Percentiles rank a stretch among this genome's conserved stretches.
Conservation (phyloP, 2,113 vertebrate species). For the Meriones unguiculatus region DNA sequence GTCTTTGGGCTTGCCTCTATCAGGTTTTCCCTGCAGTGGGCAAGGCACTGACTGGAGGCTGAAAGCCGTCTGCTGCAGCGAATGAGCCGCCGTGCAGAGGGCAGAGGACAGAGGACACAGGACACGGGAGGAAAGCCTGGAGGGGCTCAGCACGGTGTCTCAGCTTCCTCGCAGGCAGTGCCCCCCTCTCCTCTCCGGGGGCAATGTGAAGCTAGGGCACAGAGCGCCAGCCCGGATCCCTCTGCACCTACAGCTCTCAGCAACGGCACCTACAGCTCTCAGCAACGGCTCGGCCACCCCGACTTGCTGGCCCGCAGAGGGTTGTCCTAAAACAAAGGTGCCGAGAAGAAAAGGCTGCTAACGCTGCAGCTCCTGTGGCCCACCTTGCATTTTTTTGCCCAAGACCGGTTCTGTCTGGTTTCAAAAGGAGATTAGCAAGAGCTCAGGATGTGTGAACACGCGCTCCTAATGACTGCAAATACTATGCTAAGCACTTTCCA, state of each 20-base stretch:
- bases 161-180: not conserved
- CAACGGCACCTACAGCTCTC: not conserved
- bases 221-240: accelerated
- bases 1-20: not conserved
- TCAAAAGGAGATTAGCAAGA: conserved; percentile 38
- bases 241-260: not conserved
- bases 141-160: not conserved
- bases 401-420: not conserved
- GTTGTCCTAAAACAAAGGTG: not conserved
- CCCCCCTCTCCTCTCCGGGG: not conserved
- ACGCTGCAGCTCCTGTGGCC: not conserved
- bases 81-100: not conserved
- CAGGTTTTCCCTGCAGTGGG: not conserved
- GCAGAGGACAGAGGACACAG: not conserved
- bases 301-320: not conserved
- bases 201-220: accelerated
- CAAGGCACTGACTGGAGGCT: no score
- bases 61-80: not conserved
- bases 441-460: not conserved
- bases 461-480: conserved; percentile 6
- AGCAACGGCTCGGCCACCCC: not conserved
- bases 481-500: not conserved
- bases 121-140: not conserved
- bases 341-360: not conserved
- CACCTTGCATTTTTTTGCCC: not conserved